Base-by-base conservation (phyloP, 2,113 vertebrate genomes). In the Atherinomorus stipes region DNA sequence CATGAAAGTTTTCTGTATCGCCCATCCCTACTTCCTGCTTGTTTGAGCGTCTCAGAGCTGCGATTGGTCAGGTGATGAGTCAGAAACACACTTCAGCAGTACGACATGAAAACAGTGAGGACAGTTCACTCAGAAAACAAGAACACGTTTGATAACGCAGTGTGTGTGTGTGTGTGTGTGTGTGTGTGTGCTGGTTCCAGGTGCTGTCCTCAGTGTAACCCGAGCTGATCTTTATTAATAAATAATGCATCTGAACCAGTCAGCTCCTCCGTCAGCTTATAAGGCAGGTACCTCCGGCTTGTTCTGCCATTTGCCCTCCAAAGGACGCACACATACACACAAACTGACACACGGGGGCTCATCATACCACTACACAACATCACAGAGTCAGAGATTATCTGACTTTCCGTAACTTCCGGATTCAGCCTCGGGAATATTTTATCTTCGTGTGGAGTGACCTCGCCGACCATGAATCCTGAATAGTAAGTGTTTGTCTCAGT, bases 151-250 rank as follows among this genome's bases (percentile, higher is more conserved):
- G 0, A 13, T 28, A 15, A 37, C 26, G 21, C 21, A 18, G 5
- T 28, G 47, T 71, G 15, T 62, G 68, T 31, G 60, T 38, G 31
- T 58, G 50, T 52, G 31, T 65, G 56, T 38, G 28, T 57, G 31
- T 26, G 45, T 59, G 56, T 13, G 64, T 44, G 64, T 78, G 28
- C 67, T 3, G 13, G 56, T 50, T 78, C 71, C 85, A 80, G 85
- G 80, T 87, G 82, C 87, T 87, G 82, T 83, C 77, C 77, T 79
- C 62, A 3, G 34, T 67, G 88, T 71, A 89, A 89, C 71, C 70
- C 19, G 85, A 89, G 64, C 83, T 23, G 44, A 3, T 58, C 83
- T 51, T 73, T 60, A 83, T 88, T 76, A 88, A 89, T 89, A 86
- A 89, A 88, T 88, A 61, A 89, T 86, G 77, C 49, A 57, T 38